A percentile compares a stretch with the other conserved stretches of the same genome.
Evolutionary conservation across 1,140 invertebrate species (phyloP).

Genomic region (Chironomus striatipennis): DNA sequence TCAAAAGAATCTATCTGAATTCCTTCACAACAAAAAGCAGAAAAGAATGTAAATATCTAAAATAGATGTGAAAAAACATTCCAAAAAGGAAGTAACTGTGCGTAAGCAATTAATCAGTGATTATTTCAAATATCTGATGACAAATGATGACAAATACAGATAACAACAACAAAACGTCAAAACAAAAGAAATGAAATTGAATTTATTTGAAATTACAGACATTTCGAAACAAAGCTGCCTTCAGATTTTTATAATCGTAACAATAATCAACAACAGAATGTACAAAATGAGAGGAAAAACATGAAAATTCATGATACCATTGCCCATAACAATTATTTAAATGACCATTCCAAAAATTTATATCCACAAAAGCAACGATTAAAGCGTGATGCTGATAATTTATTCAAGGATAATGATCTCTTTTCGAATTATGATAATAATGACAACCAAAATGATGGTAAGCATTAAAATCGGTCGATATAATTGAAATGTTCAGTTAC

Average conservation of each 20-base stretch:
- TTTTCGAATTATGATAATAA: slow-evolving; percentile 16
- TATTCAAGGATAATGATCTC: slow-evolving; percentile 9
- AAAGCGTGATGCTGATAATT: slow-evolving; percentile 16
- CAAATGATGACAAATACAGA: background rate
- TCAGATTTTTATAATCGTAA: background rate
- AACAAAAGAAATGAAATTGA: background rate
- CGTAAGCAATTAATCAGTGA: background rate
- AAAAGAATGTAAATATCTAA: background rate
- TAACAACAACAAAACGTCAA: background rate
- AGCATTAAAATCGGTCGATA: background rate
- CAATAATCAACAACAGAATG: background rate
- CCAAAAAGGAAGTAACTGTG: background rate
- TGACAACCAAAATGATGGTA: slow-evolving; percentile 2
- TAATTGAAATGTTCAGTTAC: background rate
- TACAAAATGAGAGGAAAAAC: slow-evolving; percentile 16
- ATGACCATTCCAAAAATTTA: background rate
- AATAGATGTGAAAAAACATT: background rate
- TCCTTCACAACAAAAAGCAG: no score
- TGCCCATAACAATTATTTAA: background rate
- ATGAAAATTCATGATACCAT: background rate
- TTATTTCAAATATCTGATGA: background rate
- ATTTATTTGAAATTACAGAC: background rate
- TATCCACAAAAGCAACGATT: background rate
- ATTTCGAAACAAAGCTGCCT: background rate
- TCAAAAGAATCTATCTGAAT: no score